Evolutionary conservation across 2,888 invertebrate species (phyloP), one percentile per base, ranked within the genome.

Genomic region (Theretra japonica): DNA sequence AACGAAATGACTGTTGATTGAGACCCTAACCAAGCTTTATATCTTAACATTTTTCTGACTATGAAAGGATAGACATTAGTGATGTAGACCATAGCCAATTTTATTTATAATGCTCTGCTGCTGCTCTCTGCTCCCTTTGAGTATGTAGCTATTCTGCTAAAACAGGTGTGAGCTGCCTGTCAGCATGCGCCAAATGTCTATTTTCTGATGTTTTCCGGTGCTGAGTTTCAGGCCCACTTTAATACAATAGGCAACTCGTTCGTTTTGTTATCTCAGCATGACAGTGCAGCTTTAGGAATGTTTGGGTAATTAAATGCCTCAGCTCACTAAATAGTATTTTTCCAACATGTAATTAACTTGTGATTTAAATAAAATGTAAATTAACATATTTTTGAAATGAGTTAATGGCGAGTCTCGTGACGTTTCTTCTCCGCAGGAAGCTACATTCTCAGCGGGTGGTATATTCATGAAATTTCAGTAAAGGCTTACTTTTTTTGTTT

Each of bases 301-400:
- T 62, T 62, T 62, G 19, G 30, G n/a, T 53, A n/a, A 53, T 53
- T 17, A 58, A 25, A 58, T 58, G 58, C 17, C 58, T 25, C 17
- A 25, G 58, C 25, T 58, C n/a, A 28, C 25, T 25, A 15, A 58
- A 25, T 4, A 58, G 23, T 41, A 41, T 41, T 41, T 41, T 41
- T 53, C 53, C 53, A 53, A 53, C 53, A n/a, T n/a, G n/a, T 53
- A 53, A 53, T 53, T 53, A n/a, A n/a, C 53, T 53, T 53, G 53
- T 53, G n/a, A 53, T 53, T 53, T 53, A n/a, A n/a, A 53, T 53
- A 53, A n/a, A 53, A 53, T 53, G n/a, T 53, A 53, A 53, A 53
- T 53, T 53, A 53, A 53, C 53, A 53, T n/a, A 53, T 53, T 53
- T 53, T 53, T 53, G 19, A 53, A 53, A 53, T 6, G 53, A 53